phyloP scores from a whole-genome alignment of 1,140 invertebrate genomes.

The Procambarus virginalis region DNA sequence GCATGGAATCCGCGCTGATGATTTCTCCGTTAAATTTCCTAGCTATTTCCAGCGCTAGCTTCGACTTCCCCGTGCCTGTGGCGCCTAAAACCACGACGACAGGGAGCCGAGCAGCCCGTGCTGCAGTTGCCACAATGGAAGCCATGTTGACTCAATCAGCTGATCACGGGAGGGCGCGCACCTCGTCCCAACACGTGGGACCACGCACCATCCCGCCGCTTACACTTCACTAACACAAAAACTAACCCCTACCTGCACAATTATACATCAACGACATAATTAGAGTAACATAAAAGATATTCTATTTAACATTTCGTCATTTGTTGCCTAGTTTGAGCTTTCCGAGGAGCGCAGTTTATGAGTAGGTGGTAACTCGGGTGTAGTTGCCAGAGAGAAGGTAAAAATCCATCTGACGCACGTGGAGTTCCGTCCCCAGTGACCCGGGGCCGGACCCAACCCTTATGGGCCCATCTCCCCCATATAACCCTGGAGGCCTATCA shows the following conservation, averaged over 20 bases:
- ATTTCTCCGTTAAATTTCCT: slow-evolving; percentile 93
- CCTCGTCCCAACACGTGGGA: neutral
- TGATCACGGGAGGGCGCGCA: slow-evolving; percentile 9
- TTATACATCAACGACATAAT: neutral
- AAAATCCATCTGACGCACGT: too few relatives aligned
- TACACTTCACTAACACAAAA: neutral
- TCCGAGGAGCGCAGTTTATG: too few relatives aligned
- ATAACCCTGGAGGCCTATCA: too few relatives aligned
- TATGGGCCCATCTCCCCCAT: too few relatives aligned
- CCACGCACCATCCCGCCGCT: neutral
- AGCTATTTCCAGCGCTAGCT: slow-evolving; percentile 93
- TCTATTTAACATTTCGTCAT: too few relatives aligned
- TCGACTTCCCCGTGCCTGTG: slow-evolving; percentile 97
- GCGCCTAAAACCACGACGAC: slow-evolving; percentile 93
- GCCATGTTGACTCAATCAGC: slow-evolving; percentile 66
- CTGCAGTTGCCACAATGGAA: neutral
- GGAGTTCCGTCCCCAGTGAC: too few relatives aligned
- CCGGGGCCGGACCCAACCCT: too few relatives aligned
- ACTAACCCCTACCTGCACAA: neutral
- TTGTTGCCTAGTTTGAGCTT: too few relatives aligned
- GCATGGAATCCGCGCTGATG: slow-evolving; percentile 99
- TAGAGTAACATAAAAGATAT: too few relatives aligned
- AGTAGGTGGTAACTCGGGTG: too few relatives aligned
- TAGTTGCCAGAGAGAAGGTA: too few relatives aligned
- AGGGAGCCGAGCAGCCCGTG: slow-evolving; percentile 19